Evolutionary conservation across 1,140 invertebrate species (phyloP), one percentile per base, ranked within the genome.

Genomic region (Oscheius sp.): DNA sequence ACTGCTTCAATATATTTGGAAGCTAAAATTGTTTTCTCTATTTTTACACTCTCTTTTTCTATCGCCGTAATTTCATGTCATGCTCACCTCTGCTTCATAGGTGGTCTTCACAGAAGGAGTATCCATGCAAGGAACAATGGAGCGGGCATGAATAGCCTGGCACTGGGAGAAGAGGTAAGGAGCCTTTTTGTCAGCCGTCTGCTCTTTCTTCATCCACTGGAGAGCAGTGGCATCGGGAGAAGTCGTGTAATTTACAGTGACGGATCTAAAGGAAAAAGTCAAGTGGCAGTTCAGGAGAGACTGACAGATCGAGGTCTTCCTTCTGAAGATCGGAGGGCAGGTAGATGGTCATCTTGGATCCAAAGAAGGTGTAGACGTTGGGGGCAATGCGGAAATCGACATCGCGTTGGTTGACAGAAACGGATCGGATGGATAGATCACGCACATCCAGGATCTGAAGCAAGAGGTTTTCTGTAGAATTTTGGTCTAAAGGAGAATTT

Each of bases 101-200:
- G 91, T 90, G 71, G 89, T 89, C 86, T 97, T 97, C 0, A 94
- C 91, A n/a, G 89, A 88, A 2, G 94, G 94, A 0, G 93, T 92
- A 86, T 97, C 94, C 88, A 97, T 94, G 82, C 93, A 95, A 2
- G 95, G 94, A 15, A 95, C 70, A 68, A 96, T 89, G 7, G 85
- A 84, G 28, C 84, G 76, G 55, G 86, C 86, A 87, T 94, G 92
- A 78, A 95, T 93, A 18, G 94, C 90, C 90, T 94, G 90, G 86
- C 92, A 94, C 85, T 96, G 93, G 75, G 91, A 65, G 63, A 78
- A 77, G 26, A 75, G 49, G 34, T 74, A 74, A 31, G 74, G 72
- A 68, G 74, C 73, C 75, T 89, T 88, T 85, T 92, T 91, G 49
- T 93, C 93, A 3, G 91, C 89, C 18, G 94, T 97, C 87, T 95